Evolutionary conservation across 2,888 invertebrate species (phyloP), one percentile per base, ranked within the genome.

Genomic region (Gisinianus flammeolus): DNA sequence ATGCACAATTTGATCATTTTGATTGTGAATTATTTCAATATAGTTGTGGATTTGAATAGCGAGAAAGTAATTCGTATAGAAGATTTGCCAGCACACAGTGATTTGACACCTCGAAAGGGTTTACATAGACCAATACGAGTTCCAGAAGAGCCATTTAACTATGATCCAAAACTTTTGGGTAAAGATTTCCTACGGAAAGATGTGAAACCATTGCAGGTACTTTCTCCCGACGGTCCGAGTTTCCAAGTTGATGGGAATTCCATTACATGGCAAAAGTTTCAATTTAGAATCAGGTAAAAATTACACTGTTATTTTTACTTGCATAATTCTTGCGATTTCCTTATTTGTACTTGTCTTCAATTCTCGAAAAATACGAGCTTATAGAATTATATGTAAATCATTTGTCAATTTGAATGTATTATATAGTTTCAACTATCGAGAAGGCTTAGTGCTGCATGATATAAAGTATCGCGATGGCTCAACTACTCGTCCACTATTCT

Each of bases 181-280:
- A 30, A 77, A 26, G 56, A 56, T 26, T 74, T 68, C 31, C 74
- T 73, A 0, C 77, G 79, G 12, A 62, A 78, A 12, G 83, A 81
- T 67, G 56, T 83, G 22, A 84, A 83, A 73, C 83, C 82, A 0
- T 31, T 83, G 0, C 78, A 82, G 19, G 76, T 82, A 1, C 31
- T 71, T 24, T 81, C 80, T 30, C 83, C 84, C 0, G 78, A 83
- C 44, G 84, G 84, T 5, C 81, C 83, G 24, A 83, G 83, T 66
- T 84, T 83, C 56, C 67, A 73, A 52, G 79, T 84, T 6, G 73
- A 81, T 62, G 83, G 83, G 4, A 82, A 82, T 66, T 69, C 70
- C 16, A 73, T 84, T 1, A 16, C 58, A 4, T 84, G 84, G 84
- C 82, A 84, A 78, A 84, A 84, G 58, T 84, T 81, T 71, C 73